These are phyloP conservation scores for Nemotelus nigrinus DNA, from an alignment of 2,888 invertebrate genomes.

Conservation along the genomic window DNA sequence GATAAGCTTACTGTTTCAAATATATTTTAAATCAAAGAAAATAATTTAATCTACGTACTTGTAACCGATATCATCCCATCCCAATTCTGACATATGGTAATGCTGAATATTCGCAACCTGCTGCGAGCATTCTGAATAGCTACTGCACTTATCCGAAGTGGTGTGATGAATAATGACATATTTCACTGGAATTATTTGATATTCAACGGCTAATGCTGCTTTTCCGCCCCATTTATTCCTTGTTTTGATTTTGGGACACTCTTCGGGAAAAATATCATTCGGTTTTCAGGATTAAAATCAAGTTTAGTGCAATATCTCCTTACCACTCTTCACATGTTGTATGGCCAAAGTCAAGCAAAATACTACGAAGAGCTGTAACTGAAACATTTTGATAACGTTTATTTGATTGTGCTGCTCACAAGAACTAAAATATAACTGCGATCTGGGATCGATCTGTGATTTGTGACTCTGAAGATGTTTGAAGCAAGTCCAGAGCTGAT, in stretches of 20 bases:
- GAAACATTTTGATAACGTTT: no score
- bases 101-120: constrained; percentile 67
- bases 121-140: constrained; percentile 64
- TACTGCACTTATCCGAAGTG: constrained; percentile 66
- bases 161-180: constrained; percentile 71
- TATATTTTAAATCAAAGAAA: neutral
- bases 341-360: no score
- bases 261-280: constrained; percentile 9
- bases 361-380: no score
- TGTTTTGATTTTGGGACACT: constrained; percentile 68
- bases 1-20: no score
- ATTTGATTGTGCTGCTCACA: no score
- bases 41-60: constrained; percentile 64
- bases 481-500: no score
- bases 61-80: constrained; percentile 69
- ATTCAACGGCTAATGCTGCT: constrained; percentile 66
- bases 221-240: constrained; percentile 72
- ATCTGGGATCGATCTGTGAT: no score
- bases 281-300: no score
- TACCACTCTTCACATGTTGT: no score
- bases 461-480: no score
- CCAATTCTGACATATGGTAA: constrained; percentile 66
- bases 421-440: no score
- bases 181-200: constrained; percentile 69
- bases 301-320: no score